phyloP scores from a whole-genome alignment of 2,888 invertebrate species.

The Ernsta delagoae region DNA sequence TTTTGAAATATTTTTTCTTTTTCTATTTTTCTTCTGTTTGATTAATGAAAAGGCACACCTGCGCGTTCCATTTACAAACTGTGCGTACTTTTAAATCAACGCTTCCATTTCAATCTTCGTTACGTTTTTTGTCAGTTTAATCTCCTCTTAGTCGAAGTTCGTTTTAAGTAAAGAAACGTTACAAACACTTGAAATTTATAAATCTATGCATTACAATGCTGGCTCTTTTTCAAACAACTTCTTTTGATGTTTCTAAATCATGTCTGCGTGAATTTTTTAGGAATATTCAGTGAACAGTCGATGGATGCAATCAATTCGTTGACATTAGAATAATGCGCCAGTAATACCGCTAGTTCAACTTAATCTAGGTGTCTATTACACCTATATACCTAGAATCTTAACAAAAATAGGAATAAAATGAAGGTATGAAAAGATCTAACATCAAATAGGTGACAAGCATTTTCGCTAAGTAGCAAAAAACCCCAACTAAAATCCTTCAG shows the following conservation, averaged over 20 bases:
- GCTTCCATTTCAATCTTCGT: constrained; percentile 27
- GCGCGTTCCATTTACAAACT: constrained; percentile 14
- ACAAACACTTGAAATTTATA: too few relatives aligned
- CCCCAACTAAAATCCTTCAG: background rate
- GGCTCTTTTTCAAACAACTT: too few relatives aligned
- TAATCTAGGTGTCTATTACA: too few relatives aligned
- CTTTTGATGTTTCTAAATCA: too few relatives aligned
- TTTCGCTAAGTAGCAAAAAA: constrained; percentile 2
- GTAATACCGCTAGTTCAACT: too few relatives aligned
- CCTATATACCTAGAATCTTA: too few relatives aligned
- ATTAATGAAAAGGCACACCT: constrained; percentile 32
- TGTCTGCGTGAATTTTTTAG: too few relatives aligned
- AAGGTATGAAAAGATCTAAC: background rate
- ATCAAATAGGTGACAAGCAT: background rate
- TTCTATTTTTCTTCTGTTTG: constrained; percentile 13
- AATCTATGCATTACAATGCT: too few relatives aligned
- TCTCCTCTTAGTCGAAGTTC: constrained; percentile 22
- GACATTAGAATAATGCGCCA: too few relatives aligned
- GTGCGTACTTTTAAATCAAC: constrained; percentile 33
- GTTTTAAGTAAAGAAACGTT: background rate
- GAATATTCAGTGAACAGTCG: too few relatives aligned
- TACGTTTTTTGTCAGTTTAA: constrained; percentile 32
- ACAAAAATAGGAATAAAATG: background rate
- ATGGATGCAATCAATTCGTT: too few relatives aligned
- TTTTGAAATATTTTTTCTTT: background rate